Base-by-base conservation (phyloP, 2,113 vertebrate genomes). In the Chloroceryle aenea region DNA sequence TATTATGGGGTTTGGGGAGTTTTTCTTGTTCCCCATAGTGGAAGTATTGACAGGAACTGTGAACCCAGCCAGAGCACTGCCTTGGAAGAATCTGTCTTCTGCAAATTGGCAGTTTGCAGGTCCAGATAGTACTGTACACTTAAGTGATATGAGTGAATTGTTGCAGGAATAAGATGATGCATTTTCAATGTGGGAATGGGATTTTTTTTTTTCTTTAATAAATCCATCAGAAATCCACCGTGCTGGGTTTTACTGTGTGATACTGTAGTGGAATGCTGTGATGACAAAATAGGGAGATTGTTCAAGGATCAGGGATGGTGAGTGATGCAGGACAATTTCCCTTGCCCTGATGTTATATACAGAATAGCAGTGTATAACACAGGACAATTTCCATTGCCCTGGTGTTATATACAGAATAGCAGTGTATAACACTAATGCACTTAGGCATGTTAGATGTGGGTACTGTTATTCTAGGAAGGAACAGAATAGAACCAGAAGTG, bases 401-500 rank as follows among this genome's bases (percentile, higher is more conserved):
- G n/a, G n/a, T n/a, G n/a, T n/a, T n/a, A n/a, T n/a, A n/a, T n/a
- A n/a, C n/a, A 89, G 55, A 40, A 8, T 48, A 64, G 22, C 25
- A 15, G 21, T n/a, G 25, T 47, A 14, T 69, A 58, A 67, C 55
- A 48, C 9, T 45, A 17, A 93, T 30, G 30, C 27, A 25, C 21
- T 86, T 40, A 63, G 56, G 34, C 11, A 1, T 1, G 1, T 32
- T 45, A 36, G 9, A 20, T 36, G 29, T 0, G 2, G 20, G 38
- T 71, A n/a, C 45, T 71, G 22, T 73, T 45, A 80, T 40, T 71
- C 42, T n/a, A 69, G 32, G 27, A 67, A 26, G 53, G 59, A 80
- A 27, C 45, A 76, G 67, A 84, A 53, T 59, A 61, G 59, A 72
- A 79, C 36, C 73, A 87, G 43, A 78, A 81, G 64, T 75, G 87